Percentiles rank a stretch among this genome's conserved stretches.
These are phyloP conservation scores for Isichthys henryi DNA, from an alignment of 2,113 vertebrate genomes.

Conservation along the genomic window DNA sequence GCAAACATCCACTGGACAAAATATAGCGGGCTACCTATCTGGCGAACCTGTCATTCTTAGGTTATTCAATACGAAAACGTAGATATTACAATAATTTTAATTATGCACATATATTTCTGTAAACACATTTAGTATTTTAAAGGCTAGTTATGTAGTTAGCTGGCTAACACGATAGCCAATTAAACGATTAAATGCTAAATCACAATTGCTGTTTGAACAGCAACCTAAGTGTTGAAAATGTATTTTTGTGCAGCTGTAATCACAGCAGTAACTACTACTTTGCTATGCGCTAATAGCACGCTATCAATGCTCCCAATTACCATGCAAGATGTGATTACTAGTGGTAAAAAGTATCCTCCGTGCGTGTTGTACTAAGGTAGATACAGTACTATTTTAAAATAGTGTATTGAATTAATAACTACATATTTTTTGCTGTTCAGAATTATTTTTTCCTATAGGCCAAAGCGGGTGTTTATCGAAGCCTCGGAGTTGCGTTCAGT, in stretches of 20 bases:
- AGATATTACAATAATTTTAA: neutral
- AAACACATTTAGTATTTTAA: neutral
- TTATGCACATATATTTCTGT: neutral
- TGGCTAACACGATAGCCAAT: neutral
- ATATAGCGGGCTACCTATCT: neutral
- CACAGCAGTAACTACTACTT: conserved; percentile 29
- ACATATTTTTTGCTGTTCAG: conserved; percentile 32
- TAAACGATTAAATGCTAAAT: neutral
- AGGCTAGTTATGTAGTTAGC: neutral
- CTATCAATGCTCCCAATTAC: conserved; percentile 21
- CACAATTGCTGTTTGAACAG: neutral
- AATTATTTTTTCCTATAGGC: conserved; percentile 58
- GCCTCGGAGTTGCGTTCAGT: conserved; percentile 66
- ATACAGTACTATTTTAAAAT: conserved; percentile 38
- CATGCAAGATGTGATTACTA: conserved; percentile 29
- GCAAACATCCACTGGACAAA: neutral
- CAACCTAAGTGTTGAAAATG: conserved; percentile 3
- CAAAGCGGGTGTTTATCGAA: conserved; percentile 63
- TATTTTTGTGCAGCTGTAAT: conserved; percentile 26
- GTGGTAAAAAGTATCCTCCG: conserved; percentile 36
- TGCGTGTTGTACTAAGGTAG: conserved; percentile 35
- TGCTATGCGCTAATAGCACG: conserved; percentile 3
- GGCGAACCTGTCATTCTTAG: neutral
- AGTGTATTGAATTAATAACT: conserved; percentile 45
- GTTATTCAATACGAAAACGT: neutral